Evolutionary conservation across 2,888 invertebrate species (phyloP).

Genomic region (Lithophane ornitopus): DNA sequence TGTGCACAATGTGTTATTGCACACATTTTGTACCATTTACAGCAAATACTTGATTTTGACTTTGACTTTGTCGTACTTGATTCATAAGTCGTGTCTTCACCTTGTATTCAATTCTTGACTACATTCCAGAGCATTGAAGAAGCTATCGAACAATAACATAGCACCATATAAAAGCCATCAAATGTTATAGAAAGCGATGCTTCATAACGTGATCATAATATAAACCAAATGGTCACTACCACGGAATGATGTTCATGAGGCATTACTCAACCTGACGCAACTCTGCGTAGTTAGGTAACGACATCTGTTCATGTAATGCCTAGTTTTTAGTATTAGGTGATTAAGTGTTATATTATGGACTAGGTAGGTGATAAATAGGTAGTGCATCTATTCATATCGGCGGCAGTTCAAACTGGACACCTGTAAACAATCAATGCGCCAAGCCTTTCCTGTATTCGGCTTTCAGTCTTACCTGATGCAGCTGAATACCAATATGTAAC

Average conservation of each 20-base stretch:
- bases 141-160: background rate
- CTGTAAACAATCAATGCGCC: background rate
- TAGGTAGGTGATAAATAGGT: background rate
- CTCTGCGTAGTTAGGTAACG: constrained; percentile 32
- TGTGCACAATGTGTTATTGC: background rate
- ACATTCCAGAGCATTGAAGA: background rate
- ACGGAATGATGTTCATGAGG: constrained; percentile 35
- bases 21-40: background rate
- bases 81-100: background rate
- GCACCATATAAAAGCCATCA: background rate
- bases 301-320: constrained; percentile 31
- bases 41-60: background rate
- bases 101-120: background rate
- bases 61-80: background rate
- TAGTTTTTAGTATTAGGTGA: constrained; percentile 25
- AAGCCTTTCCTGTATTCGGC: background rate
- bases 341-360: background rate
- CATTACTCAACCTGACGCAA: constrained; percentile 39
- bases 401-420: background rate
- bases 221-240: constrained; percentile 30
- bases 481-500: background rate
- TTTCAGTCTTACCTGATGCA: background rate
- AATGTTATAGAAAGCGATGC: constrained; percentile 34
- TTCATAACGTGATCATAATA: constrained; percentile 34
- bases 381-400: background rate